These are phyloP conservation scores for Aulostomus chinensis DNA, from an alignment of 2,797 vertebrate genomes.

Conservation along the genomic window DNA sequence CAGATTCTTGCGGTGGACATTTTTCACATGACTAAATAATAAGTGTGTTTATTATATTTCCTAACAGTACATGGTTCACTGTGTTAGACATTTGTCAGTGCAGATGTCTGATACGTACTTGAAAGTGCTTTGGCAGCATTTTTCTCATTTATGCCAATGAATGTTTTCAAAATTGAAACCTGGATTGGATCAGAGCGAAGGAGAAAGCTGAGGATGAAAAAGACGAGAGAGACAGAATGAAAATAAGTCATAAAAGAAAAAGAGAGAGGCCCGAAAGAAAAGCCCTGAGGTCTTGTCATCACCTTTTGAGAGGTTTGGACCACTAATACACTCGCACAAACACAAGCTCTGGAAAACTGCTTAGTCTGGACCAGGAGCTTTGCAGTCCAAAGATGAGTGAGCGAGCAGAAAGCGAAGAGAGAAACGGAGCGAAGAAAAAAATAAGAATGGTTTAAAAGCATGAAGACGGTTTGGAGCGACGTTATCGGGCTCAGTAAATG, in stretches of 20 bases:
- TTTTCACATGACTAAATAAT: too few species aligned
- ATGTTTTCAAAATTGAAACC: too few species aligned
- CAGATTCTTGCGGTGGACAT: too few species aligned
- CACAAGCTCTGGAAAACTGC: conserved; percentile 65
- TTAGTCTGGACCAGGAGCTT: conserved; percentile 46
- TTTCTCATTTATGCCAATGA: too few species aligned
- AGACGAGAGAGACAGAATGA: conserved; percentile 13
- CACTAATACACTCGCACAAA: conserved; percentile 36
- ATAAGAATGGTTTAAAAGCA: background rate
- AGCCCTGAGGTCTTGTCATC: conserved; percentile 64
- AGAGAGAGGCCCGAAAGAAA: conserved; percentile 48
- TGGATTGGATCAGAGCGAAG: too few species aligned
- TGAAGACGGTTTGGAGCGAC: conserved; percentile 18
- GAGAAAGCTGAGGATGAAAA: background rate
- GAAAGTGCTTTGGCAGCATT: too few species aligned
- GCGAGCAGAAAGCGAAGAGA: conserved; percentile 8
- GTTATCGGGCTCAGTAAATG: background rate
- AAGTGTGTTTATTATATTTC: too few species aligned
- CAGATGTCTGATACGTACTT: too few species aligned
- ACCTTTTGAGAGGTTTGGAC: conserved; percentile 58
- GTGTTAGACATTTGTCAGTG: too few species aligned
- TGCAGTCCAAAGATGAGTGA: conserved; percentile 23
- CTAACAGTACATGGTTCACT: too few species aligned
- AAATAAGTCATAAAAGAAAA: conserved; percentile 40
- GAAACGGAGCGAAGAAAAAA: background rate